Evolutionary conservation across 1,140 invertebrate species (phyloP), one percentile per base, ranked within the genome.

Genomic region (Aphaenogaster rudis): DNA sequence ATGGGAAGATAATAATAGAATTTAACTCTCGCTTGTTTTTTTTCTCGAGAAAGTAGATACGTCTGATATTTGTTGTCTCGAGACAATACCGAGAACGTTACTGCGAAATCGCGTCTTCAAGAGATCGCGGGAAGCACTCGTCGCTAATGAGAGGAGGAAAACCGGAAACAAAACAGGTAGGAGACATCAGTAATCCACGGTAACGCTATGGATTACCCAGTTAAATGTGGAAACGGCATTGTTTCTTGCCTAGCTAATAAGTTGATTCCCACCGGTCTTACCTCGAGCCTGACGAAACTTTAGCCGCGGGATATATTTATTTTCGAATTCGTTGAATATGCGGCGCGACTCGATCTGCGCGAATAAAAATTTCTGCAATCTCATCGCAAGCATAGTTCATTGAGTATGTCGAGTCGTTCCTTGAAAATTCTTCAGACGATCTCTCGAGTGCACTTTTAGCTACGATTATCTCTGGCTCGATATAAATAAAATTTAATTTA

Each of bases 231-330:
- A 84, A 69, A 74, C 69, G 57, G 80, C 57, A 84, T 84, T 84
- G 80, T 84, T 84, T 84, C 80, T 84, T 84, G 69, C 39, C 57
- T 76, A 39, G 67, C 28, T 82, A 84, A 84, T 76, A 84, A 84
- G 80, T 74, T 57, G 42, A 17, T 48, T 84, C 52, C 42, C 69
- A 76, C 21, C 54, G 8, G 69, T 42, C 69, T 74, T 74, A 48
- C 71, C 36, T 52, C 13, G 78, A 50, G 11, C 15, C 42, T 76
- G 54, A 39, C 11, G 21, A 50, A 84, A 76, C 69, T 76, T 84
- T 50, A 84, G 8, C 42, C 17, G 13, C 42, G 13, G 36, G 4
- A 50, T 74, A n/a, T 36, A 82, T 84, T 84, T 84, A 54, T 84
- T 84, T 50, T 17, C 28, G 28, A 63, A n/a, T 50, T 61, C 13